Conservation (phyloP, 2,113 vertebrate species). For the Eira barbara region DNA sequence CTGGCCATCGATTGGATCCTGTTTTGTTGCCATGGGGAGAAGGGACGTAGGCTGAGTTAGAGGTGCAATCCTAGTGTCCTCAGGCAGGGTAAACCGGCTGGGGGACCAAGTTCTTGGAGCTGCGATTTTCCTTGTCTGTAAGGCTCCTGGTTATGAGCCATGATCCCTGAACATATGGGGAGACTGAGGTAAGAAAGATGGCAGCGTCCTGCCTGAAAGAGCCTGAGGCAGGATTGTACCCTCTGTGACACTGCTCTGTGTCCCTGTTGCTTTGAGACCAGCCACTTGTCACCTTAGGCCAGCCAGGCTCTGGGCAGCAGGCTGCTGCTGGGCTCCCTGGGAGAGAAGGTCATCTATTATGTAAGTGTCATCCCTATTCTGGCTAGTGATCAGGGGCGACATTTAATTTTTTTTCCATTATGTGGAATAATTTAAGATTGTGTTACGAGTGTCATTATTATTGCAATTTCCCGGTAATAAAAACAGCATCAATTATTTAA, state of each 20-base stretch:
- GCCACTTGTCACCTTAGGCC: background rate
- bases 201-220: background rate
- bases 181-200: background rate
- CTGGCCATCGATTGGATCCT: background rate
- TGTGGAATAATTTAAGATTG: slow-evolving; percentile 62
- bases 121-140: background rate
- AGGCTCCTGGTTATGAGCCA: background rate
- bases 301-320: background rate
- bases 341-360: slow-evolving; percentile 45
- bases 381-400: slow-evolving; percentile 14
- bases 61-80: fast-evolving
- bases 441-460: slow-evolving; percentile 29
- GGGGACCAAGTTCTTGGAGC: background rate
- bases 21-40: background rate
- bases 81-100: background rate
- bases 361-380: slow-evolving; percentile 52
- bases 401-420: slow-evolving; percentile 64
- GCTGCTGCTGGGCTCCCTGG: fast-evolving
- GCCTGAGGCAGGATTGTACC: background rate
- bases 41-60: background rate
- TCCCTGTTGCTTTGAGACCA: background rate
- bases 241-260: background rate
- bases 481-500: slow-evolving; percentile 62
- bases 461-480: slow-evolving; percentile 46
- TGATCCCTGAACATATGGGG: background rate